phyloP scores from a whole-genome alignment of 2,113 vertebrate genomes.

The Psittacara wagleri region DNA sequence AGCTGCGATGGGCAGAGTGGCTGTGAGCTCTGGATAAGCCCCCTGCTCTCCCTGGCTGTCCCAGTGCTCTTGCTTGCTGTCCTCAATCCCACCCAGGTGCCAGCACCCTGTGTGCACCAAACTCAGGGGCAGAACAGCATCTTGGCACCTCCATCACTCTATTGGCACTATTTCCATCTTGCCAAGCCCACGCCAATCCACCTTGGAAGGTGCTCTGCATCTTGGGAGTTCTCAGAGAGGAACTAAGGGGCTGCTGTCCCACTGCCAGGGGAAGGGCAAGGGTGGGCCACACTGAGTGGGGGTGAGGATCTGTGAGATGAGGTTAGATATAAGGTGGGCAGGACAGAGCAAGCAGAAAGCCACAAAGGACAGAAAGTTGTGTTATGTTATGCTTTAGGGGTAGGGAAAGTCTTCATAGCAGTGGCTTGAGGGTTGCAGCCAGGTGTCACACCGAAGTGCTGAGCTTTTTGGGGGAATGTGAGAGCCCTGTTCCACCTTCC shows the following conservation, averaged over 20 bases:
- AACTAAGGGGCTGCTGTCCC: background rate
- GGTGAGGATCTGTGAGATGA: background rate
- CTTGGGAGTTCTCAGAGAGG: background rate
- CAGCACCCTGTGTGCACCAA: background rate
- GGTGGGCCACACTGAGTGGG: background rate
- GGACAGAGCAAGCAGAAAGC: background rate
- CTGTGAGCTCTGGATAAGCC: background rate
- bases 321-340: background rate
- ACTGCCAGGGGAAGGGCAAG: background rate
- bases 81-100: background rate
- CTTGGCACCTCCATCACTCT: background rate
- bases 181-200: background rate
- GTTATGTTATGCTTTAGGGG: background rate
- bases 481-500: background rate
- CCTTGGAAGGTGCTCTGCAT: background rate
- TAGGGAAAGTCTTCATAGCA: background rate
- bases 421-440: background rate
- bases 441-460: background rate
- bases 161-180: background rate
- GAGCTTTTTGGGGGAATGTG: fast-evolving
- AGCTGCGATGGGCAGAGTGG: background rate
- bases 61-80: background rate
- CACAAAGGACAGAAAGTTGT: background rate
- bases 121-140: fast-evolving
- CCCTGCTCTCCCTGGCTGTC: background rate